Evolutionary conservation across 2,113 vertebrate species (phyloP).

Genomic region (Mus musculus): GRCm39 chr1:146631001-146631500

Average conservation of each 20-base stretch:
- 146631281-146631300: too few relatives aligned
- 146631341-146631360: not conserved
- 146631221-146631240: not conserved
- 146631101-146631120: not conserved
- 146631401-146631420: too few relatives aligned
- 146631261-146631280: not conserved
- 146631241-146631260: fast-evolving
- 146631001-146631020: not conserved
- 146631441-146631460: too few relatives aligned
- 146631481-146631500: not conserved
- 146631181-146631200: not conserved
- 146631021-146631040: not conserved
- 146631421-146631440: not conserved
- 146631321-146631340: not conserved
- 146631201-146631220: not conserved
- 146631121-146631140: not conserved
- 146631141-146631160: not conserved
- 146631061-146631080: not conserved
- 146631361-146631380: not conserved
- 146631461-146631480: not conserved
- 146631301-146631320: not conserved
- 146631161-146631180: not conserved
- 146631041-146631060: not conserved
- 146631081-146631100: not conserved
- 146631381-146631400: not conserved